These are phyloP conservation scores for Pelodytes ibericus DNA, from an alignment of 2,797 vertebrate species.

Conservation along the genomic window DNA sequence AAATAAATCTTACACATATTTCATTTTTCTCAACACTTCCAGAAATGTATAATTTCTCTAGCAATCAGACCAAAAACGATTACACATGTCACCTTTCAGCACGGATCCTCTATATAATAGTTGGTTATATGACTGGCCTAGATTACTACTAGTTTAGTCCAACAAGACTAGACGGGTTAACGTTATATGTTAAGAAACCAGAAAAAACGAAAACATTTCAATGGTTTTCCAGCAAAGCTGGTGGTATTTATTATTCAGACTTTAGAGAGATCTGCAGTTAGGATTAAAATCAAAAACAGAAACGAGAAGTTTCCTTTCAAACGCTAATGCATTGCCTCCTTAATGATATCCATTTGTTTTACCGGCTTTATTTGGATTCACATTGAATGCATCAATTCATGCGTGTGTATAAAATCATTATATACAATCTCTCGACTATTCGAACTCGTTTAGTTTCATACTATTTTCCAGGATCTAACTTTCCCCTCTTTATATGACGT, in stretches of 20 bases:
- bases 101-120: no score
- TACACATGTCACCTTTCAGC: no score
- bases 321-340: constrained; percentile 4
- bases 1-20: not conserved
- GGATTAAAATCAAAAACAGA: constrained; percentile 42
- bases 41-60: not conserved
- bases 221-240: constrained; percentile 33
- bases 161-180: not conserved
- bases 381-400: not conserved
- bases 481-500: no score
- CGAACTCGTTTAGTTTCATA: no score
- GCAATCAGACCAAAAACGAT: not conserved
- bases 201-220: not conserved
- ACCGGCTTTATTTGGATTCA: not conserved
- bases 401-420: no score
- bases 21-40: not conserved
- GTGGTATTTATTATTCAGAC: constrained; percentile 37
- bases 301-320: constrained; percentile 16
- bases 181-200: not conserved
- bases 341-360: constrained; percentile 52
- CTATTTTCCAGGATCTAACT: no score
- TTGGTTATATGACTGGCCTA: no score
- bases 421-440: no score
- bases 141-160: not conserved
- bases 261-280: constrained; percentile 29